Evolutionary conservation across 2,888 invertebrate species (phyloP), one percentile per base, ranked within the genome.

Genomic region (Cephus runcator): DNA sequence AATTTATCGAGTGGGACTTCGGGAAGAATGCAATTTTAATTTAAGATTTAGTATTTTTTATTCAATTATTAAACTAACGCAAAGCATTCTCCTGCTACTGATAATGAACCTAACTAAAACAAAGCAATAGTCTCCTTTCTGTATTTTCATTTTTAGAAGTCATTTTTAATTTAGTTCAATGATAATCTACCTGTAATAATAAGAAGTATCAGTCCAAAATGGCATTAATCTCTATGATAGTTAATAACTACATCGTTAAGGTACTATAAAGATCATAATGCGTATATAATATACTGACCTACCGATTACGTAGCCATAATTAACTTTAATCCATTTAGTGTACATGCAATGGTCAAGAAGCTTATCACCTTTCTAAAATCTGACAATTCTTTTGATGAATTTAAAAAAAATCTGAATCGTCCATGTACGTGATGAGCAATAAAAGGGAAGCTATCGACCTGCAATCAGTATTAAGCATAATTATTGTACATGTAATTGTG

Each of bases 1-100:
- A 56, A 56, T 56, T 9, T 56, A 56, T 56, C 56, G 56, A 23
- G 56, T 15, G 34, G 12, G 2, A 73, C 78, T 80, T 76, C 69
- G 85, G 85, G 80, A 81, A 81, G 69, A 83, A 83, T 85, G 87
- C 87, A 86, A 87, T 87, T 81, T 80, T 83, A 76, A 79, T 83
- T 82, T 83, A 40, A 56, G 56, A 36, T 68, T 73, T 69, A 33
- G n/a, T 73, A 34, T 30, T 73, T 77, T 35, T 30, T 34, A 56
- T 78, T 71, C 11, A 71, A 11, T 30, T 11, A 71, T 30, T 33
- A 71, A 71, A 33, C 4, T 23, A 23, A 31, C 11, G 30, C 12
- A 1, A 31, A 71, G 30, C 71, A 23, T 56, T 23, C 40, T 40
- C 40, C 56, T 56, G 6, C 23, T 56, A 56, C 9, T 23, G 56